Conservation (phyloP, 2,113 vertebrate species). For the Salminus brasiliensis region DNA sequence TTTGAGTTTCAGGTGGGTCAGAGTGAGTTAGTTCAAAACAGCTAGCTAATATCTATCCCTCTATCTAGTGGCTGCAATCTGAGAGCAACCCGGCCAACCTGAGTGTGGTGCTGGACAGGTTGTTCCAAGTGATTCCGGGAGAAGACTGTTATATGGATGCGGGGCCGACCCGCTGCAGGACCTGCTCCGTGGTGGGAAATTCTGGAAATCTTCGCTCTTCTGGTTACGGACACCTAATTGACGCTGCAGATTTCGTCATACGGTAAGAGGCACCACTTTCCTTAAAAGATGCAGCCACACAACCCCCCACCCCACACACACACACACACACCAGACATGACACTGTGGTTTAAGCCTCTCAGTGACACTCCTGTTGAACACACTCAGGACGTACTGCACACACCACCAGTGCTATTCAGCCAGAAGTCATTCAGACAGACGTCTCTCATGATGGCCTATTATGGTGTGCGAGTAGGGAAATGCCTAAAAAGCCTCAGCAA, state of each 20-base stretch:
- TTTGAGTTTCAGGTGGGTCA: background rate
- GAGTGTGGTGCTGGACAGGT: conserved; percentile 75
- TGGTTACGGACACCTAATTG: conserved; percentile 83
- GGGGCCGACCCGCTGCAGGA: conserved; percentile 75
- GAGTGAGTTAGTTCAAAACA: background rate
- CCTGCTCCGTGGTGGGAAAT: conserved; percentile 92
- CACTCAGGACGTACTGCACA: too few species aligned
- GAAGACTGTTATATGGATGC: conserved; percentile 75
- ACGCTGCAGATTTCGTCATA: conserved; percentile 85
- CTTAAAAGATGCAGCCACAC: too few species aligned
- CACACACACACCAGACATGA: background rate
- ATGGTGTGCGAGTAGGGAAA: too few species aligned
- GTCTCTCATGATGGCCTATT: too few species aligned
- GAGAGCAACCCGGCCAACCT: conserved; percentile 76
- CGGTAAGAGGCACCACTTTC: conserved; percentile 76
- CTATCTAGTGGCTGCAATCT: conserved; percentile 77
- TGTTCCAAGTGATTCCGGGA: conserved; percentile 84
- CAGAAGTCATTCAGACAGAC: too few species aligned
- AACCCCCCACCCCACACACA: background rate
- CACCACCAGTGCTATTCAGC: too few species aligned
- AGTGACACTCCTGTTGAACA: too few species aligned
- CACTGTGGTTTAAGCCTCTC: too few species aligned
- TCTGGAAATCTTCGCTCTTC: conserved; percentile 89
- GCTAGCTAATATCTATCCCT: background rate
- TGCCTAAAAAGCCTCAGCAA: too few species aligned